A percentile compares a stretch with the other conserved stretches of the same genome.
Conservation (phyloP, 2,797 vertebrate genomes). For the Takifugu rubripes region DNA sequence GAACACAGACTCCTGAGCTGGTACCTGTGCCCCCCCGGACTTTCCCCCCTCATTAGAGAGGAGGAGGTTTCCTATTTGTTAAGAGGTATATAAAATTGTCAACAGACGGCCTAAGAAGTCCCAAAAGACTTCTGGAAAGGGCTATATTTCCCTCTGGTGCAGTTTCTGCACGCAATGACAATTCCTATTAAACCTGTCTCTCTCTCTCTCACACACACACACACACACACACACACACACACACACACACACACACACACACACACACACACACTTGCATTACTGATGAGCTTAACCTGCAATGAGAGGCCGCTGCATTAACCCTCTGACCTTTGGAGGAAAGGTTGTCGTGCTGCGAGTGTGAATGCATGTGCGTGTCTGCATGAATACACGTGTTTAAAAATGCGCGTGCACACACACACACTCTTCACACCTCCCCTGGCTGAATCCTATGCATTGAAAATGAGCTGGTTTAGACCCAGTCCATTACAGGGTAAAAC, state of each 20-base stretch:
- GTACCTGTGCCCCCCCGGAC: constrained; percentile 66
- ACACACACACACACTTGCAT: constrained; percentile 31
- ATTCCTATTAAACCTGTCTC: constrained; percentile 33
- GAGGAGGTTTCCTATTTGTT: constrained; percentile 60
- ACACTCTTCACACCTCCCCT: constrained; percentile 6
- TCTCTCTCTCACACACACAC: no score
- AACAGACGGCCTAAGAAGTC: constrained; percentile 59
- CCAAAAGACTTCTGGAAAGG: constrained; percentile 55
- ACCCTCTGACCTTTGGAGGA: constrained; percentile 45
- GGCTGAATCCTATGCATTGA: constrained; percentile 54
- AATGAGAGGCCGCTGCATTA: constrained; percentile 31
- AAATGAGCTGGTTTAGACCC: constrained; percentile 63
- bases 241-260: no score
- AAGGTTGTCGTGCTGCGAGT: constrained; percentile 29
- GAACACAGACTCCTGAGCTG: no score
- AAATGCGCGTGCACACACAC: neutral
- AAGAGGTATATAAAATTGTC: constrained; percentile 70
- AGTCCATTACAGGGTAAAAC: constrained; percentile 61
- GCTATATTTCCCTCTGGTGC: constrained; percentile 50
- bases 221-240: no score
- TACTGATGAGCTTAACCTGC: constrained; percentile 47
- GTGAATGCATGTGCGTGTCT: neutral
- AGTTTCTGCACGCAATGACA: constrained; percentile 56
- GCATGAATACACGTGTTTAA: neutral
- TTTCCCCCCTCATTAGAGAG: constrained; percentile 59